phyloP scores from a whole-genome alignment of 2,797 vertebrate species.

The Antennarius maculatus region DNA sequence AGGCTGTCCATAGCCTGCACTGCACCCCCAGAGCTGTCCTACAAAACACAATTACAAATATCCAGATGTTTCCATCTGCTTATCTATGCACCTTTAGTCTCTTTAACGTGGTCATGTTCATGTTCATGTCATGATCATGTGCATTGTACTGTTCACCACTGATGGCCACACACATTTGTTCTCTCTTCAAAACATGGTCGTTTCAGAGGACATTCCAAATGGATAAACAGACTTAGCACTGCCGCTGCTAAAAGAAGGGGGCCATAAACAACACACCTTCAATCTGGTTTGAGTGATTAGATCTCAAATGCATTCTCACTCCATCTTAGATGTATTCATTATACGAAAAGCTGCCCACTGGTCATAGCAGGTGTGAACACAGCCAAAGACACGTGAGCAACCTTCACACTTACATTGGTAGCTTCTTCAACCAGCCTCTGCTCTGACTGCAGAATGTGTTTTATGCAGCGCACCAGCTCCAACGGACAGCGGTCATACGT shows the following conservation, averaged over 20 bases:
- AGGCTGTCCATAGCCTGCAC: slow-evolving; percentile 87
- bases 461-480: slow-evolving; percentile 96
- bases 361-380: background rate
- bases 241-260: too few relatives aligned
- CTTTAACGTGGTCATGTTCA: background rate
- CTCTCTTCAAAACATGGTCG: too few relatives aligned
- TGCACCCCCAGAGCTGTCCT: slow-evolving; percentile 88
- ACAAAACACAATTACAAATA: slow-evolving; percentile 10
- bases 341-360: too few relatives aligned
- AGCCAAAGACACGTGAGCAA: background rate
- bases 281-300: too few relatives aligned
- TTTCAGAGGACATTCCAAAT: too few relatives aligned
- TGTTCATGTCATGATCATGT: background rate
- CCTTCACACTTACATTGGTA: slow-evolving; percentile 86
- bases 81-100: background rate
- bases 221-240: too few relatives aligned
- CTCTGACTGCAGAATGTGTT: slow-evolving; percentile 96
- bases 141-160: background rate
- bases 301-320: too few relatives aligned
- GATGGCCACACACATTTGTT: background rate
- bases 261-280: too few relatives aligned
- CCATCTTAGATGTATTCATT: too few relatives aligned
- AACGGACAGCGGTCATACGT: slow-evolving; percentile 95
- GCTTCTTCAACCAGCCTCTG: slow-evolving; percentile 95
- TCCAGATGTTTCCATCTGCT: background rate